Percentiles rank a stretch among this genome's conserved stretches.
Evolutionary conservation across 1,140 invertebrate genomes (phyloP).

Genomic region (Sarcophaga bullata): DNA sequence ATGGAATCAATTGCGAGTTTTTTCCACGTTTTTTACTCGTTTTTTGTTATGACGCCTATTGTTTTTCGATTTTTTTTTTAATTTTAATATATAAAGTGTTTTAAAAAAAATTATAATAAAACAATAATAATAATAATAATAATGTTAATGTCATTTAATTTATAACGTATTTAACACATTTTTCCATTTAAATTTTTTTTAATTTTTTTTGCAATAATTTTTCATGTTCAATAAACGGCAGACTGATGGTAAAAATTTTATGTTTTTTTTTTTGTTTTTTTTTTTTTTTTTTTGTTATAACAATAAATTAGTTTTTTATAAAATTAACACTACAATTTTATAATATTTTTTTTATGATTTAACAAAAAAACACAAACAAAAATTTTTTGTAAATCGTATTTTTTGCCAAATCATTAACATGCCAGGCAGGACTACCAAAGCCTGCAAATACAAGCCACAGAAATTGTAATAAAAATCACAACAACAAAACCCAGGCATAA

Average conservation of each 20-base stretch:
- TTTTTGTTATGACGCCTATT: not conserved
- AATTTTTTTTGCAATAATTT: not conserved
- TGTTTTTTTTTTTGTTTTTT: not conserved
- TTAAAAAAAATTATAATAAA: too few relatives aligned
- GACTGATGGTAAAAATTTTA: not conserved
- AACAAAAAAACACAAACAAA: too few relatives aligned
- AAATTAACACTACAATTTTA: slow-evolving; percentile 1
- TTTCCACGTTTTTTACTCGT: not conserved
- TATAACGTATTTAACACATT: slow-evolving; percentile 11
- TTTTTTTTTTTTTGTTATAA: not conserved
- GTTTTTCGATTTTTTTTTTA: too few relatives aligned
- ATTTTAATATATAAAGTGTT: slow-evolving; percentile 24
- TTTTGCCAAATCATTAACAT: not conserved
- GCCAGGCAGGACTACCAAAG: not conserved
- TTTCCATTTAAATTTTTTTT: not conserved
- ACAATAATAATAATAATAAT: not conserved
- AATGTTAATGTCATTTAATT: slow-evolving; percentile 18
- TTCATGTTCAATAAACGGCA: not conserved
- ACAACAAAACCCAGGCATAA: not conserved
- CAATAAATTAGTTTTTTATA: slow-evolving; percentile 15
- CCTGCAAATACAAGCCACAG: not conserved
- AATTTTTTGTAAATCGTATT: not conserved
- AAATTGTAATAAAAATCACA: not conserved
- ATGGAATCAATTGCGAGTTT: not conserved
- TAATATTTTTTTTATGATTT: not conserved